Conservation (phyloP, 2,888 invertebrate species). For the Chymomyza fuscimana region DNA sequence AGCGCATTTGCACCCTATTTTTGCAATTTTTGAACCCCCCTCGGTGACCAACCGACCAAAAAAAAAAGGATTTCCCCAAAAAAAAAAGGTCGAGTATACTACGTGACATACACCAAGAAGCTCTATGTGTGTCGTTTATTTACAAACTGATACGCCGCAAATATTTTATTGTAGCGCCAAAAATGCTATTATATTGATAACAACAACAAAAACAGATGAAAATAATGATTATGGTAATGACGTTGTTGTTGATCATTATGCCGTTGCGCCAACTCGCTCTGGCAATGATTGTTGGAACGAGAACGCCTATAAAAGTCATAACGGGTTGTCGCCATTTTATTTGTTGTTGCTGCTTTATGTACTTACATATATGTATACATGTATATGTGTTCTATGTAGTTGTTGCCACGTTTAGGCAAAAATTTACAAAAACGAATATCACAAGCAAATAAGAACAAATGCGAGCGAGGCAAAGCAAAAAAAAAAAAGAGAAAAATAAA, state of each 20-base stretch:
- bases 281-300: not conserved
- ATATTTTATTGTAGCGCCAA: not conserved
- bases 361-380: no score
- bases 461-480: conserved; percentile 28
- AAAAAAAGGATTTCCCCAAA: no score
- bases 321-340: conserved; percentile 48
- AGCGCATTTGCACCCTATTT: no score
- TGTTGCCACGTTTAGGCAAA: not conserved
- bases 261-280: not conserved
- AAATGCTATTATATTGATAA: not conserved
- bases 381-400: not conserved
- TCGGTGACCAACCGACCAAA: no score
- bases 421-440: conserved; percentile 39
- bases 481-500: not conserved
- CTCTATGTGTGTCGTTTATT: no score
- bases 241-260: conserved; percentile 20
- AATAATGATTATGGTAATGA: conserved; percentile 46
- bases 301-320: conserved; percentile 39
- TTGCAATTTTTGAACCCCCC: no score
- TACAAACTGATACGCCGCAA: not conserved
- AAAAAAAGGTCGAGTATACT: no score
- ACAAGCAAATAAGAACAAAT: conserved; percentile 62
- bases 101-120: no score
- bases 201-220: conserved; percentile 23
- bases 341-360: conserved; percentile 12